Evolutionary conservation across 2,113 vertebrate species (phyloP).

Genomic region (Anas platyrhynchos): DNA sequence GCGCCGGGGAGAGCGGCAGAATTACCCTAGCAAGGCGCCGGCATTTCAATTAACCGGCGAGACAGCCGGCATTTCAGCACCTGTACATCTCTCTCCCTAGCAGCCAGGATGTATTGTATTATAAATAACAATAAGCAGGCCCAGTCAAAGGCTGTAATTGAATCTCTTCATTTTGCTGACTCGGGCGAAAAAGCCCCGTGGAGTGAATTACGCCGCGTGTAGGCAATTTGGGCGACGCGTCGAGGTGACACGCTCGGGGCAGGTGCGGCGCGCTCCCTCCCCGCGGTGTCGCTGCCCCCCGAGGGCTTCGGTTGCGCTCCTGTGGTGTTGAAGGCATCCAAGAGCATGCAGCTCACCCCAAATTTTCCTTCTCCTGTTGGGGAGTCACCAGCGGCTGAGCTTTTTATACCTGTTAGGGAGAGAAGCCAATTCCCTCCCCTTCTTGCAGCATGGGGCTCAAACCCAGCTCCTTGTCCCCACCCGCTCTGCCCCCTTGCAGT

Average conservation of each 20-base stretch:
- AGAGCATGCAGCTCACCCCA: background rate
- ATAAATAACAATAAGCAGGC: conserved; percentile 74
- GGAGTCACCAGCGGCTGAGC: fast-evolving
- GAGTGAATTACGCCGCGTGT: conserved; percentile 24
- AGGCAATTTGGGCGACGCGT: background rate
- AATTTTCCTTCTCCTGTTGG: background rate
- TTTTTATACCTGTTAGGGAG: background rate
- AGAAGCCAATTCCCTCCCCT: background rate
- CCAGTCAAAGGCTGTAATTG: conserved; percentile 70
- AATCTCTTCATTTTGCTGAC: conserved; percentile 75
- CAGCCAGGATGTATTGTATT: conserved; percentile 48
- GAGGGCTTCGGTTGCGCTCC: no score
- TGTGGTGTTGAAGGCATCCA: background rate
- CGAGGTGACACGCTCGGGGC: background rate
- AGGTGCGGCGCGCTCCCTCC: background rate
- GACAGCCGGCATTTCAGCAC: background rate
- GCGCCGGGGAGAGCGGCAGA: background rate
- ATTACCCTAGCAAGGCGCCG: background rate
- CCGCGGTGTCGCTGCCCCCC: background rate
- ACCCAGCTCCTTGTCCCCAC: background rate
- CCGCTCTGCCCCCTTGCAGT: background rate
- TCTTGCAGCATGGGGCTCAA: background rate
- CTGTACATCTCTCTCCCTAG: conserved; percentile 30
- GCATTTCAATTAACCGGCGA: conserved; percentile 39
- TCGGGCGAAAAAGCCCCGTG: conserved; percentile 32